Conservation (phyloP, 2,797 vertebrate species). For the Mus spretus region DNA sequence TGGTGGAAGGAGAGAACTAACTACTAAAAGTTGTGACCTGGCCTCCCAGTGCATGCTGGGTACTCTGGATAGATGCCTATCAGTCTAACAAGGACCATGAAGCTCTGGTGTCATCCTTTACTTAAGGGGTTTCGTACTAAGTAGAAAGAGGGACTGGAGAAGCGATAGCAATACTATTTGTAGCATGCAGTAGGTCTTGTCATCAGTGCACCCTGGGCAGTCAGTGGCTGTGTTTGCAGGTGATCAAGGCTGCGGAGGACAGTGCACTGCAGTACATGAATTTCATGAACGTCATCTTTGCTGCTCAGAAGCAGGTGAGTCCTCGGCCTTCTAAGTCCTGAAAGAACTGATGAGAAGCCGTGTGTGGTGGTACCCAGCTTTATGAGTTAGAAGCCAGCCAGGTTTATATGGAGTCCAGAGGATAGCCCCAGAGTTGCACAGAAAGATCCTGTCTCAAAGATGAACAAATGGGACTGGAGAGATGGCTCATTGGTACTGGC, state of each 20-base stretch:
- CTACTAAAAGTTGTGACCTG: neutral
- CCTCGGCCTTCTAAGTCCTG: neutral
- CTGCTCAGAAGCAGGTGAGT: constrained; percentile 97
- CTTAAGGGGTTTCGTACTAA: neutral
- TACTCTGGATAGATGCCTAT: neutral
- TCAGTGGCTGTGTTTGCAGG: constrained; percentile 87
- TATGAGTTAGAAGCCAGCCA: neutral
- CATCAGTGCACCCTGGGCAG: neutral
- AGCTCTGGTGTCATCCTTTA: neutral
- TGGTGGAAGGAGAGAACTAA: neutral
- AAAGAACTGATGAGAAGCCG: neutral
- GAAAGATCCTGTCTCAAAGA: neutral
- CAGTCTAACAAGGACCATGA: neutral
- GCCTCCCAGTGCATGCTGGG: neutral
- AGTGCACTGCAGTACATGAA: constrained; percentile 98
- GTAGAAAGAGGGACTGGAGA: neutral
- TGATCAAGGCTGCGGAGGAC: constrained; percentile 98
- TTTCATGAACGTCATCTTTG: constrained; percentile 99
- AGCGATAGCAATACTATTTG: fast-evolving
- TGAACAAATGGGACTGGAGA: neutral
- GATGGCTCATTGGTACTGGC: neutral
- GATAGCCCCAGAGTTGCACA: neutral
- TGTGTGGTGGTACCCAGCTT: neutral
- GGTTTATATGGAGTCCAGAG: neutral
- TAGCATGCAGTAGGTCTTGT: neutral